Percentiles rank a stretch among this genome's conserved stretches.
These are phyloP conservation scores for Scomber colias DNA, from an alignment of 2,113 vertebrate genomes.

Conservation along the genomic window DNA sequence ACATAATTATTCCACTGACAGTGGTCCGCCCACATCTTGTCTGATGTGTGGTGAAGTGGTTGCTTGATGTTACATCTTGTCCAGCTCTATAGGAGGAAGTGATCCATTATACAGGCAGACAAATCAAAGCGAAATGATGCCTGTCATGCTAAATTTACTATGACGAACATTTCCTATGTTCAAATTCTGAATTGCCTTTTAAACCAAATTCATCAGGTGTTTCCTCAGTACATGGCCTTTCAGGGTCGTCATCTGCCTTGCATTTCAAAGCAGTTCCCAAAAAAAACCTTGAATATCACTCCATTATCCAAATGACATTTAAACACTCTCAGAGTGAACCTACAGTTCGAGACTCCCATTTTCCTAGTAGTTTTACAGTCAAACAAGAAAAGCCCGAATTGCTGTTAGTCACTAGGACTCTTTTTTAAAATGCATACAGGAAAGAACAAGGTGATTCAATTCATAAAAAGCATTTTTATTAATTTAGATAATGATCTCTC, in stretches of 20 bases:
- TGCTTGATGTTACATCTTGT: conserved; percentile 38
- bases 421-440: conserved; percentile 32
- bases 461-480: conserved; percentile 55
- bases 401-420: conserved; percentile 34
- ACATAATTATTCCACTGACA: not conserved
- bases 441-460: conserved; percentile 48
- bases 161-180: conserved; percentile 59
- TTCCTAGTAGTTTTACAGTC: conserved; percentile 57
- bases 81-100: conserved; percentile 20
- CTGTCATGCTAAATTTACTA: conserved; percentile 59
- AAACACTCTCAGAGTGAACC: conserved; percentile 56
- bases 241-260: conserved; percentile 51
- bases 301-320: conserved; percentile 73
- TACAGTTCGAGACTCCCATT: conserved; percentile 51
- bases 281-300: conserved; percentile 36
- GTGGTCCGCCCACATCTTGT: conserved; percentile 2
- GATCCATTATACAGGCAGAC: conserved; percentile 59
- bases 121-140: conserved; percentile 49
- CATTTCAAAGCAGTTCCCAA: conserved; percentile 65
- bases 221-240: conserved; percentile 13
- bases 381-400: conserved; percentile 62
- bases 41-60: conserved; percentile 6
- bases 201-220: conserved; percentile 54
- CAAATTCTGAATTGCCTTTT: conserved; percentile 60
- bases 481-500: conserved; percentile 63